A percentile compares a stretch with the other conserved stretches of the same genome.
Conservation (phyloP, 2,888 invertebrate genomes). For the Cremastobaeus sp. region DNA sequence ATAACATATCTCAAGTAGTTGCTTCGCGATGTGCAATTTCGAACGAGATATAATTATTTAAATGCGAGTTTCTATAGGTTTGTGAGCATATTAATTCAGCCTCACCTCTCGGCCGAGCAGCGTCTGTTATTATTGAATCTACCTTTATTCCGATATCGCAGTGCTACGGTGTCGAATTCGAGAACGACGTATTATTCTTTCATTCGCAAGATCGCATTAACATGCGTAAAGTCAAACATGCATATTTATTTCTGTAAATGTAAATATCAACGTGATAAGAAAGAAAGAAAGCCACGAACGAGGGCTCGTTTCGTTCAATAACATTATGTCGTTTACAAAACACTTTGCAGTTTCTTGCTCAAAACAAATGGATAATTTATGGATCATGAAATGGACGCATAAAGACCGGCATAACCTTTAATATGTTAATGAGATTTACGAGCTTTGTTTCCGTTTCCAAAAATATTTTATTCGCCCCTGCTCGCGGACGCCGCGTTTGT, state of each 20-base stretch:
- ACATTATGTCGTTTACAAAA: slow-evolving; percentile 59
- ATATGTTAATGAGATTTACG: slow-evolving; percentile 56
- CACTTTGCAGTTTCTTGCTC: slow-evolving; percentile 48
- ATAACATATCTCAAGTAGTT: slow-evolving; percentile 60
- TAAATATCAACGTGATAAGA: slow-evolving; percentile 53
- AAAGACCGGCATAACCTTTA: slow-evolving; percentile 39
- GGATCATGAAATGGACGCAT: slow-evolving; percentile 46
- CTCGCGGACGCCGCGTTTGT: no score
- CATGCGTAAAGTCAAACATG: slow-evolving; percentile 55
- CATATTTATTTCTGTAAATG: slow-evolving; percentile 52
- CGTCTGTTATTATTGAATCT: slow-evolving; percentile 62
- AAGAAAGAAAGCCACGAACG: slow-evolving; percentile 49
- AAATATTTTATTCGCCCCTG: slow-evolving; percentile 27
- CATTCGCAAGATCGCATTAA: slow-evolving; percentile 57
- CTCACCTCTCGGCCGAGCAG: slow-evolving; percentile 52
- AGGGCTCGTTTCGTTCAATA: slow-evolving; percentile 51
- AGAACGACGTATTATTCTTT: slow-evolving; percentile 59
- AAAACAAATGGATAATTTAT: slow-evolving; percentile 59
- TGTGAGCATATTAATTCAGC: slow-evolving; percentile 61
- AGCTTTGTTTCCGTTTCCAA: slow-evolving; percentile 31
- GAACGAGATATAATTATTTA: slow-evolving; percentile 61
- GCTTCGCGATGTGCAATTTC: slow-evolving; percentile 56
- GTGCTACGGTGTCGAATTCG: slow-evolving; percentile 57
- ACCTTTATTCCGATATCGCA: slow-evolving; percentile 55
- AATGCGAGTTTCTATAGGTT: slow-evolving; percentile 61